Evolutionary conservation across 2,113 vertebrate species (phyloP).

Genomic region (Sakesphorus luctuosus): DNA sequence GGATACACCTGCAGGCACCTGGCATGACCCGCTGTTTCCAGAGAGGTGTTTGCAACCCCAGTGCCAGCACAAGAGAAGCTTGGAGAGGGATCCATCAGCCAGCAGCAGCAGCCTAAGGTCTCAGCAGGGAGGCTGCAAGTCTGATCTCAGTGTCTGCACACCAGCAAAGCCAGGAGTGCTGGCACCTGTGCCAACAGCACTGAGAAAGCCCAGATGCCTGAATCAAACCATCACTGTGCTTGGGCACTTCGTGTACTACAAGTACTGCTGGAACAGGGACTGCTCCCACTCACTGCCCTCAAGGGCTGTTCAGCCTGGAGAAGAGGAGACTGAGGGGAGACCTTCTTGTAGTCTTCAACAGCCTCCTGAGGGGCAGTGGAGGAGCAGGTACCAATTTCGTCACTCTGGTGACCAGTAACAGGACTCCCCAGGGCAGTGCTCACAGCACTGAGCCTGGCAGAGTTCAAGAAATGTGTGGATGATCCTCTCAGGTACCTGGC

Average conservation of each 20-base stretch:
- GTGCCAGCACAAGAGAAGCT: accelerated
- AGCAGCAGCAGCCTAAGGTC: background rate
- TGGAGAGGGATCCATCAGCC: background rate
- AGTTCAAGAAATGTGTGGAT: background rate
- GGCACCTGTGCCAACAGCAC: background rate
- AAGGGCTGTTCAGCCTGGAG: background rate
- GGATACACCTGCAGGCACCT: accelerated
- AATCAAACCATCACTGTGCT: background rate
- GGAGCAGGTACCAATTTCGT: background rate
- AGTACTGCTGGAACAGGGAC: background rate
- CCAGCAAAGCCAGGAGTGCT: background rate
- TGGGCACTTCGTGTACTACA: background rate
- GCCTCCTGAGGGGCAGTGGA: background rate
- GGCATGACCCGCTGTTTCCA: background rate
- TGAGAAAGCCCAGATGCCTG: background rate
- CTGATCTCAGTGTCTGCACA: background rate
- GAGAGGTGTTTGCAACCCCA: background rate
- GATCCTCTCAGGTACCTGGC: background rate
- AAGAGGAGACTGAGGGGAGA: background rate
- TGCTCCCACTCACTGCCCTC: background rate
- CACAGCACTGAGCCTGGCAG: background rate
- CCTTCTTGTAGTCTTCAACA: background rate
- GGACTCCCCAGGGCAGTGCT: background rate
- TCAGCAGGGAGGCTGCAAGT: background rate
- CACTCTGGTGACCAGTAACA: background rate